phyloP scores from a whole-genome alignment of 2,797 vertebrate genomes.

The Melanotaenia nigrans region DNA sequence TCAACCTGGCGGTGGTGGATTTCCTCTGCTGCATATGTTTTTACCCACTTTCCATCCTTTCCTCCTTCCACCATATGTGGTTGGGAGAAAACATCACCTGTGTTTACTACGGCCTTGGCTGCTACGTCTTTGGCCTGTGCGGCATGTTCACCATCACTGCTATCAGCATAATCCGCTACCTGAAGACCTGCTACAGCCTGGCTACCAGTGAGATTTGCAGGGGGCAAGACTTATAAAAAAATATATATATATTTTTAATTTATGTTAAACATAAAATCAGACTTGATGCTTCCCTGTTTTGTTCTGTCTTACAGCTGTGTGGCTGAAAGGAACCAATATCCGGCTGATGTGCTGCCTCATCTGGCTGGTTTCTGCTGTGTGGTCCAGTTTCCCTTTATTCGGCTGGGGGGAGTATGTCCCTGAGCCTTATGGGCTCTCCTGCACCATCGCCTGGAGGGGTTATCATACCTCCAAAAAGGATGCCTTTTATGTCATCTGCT shows the following conservation, averaged over 20 bases:
- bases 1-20: conserved; percentile 79
- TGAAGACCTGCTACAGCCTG: conserved; percentile 75
- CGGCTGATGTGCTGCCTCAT: conserved; percentile 52
- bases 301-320: conserved; percentile 49
- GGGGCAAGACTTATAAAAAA: no score
- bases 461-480: conserved; percentile 76
- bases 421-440: conserved; percentile 80
- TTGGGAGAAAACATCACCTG: conserved; percentile 68
- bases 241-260: background rate
- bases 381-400: conserved; percentile 78
- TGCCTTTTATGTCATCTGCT: conserved; percentile 76
- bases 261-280: background rate
- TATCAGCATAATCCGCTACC: conserved; percentile 76
- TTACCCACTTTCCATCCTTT: conserved; percentile 79
- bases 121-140: conserved; percentile 77
- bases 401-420: conserved; percentile 80
- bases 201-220: conserved; percentile 54
- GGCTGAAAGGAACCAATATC: conserved; percentile 65
- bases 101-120: conserved; percentile 78
- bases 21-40: conserved; percentile 78
- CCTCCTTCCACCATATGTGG: conserved; percentile 76
- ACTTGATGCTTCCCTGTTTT: background rate
- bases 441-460: conserved; percentile 77
- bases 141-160: conserved; percentile 78
- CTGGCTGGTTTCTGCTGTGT: conserved; percentile 69